phyloP scores from a whole-genome alignment of 2,113 vertebrate genomes.

The Trematocara marginatum region DNA sequence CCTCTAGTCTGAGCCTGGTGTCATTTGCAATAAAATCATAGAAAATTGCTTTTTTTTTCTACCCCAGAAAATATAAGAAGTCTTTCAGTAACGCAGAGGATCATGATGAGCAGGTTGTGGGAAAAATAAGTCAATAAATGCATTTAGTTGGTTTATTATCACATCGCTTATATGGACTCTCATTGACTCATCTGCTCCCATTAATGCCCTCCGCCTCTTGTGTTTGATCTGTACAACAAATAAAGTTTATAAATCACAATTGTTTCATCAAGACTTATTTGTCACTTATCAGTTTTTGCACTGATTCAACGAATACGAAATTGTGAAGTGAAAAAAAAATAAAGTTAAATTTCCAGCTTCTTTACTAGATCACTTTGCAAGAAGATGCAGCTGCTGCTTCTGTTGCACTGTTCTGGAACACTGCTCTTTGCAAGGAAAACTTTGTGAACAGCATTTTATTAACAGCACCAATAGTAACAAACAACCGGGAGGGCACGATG shows the following conservation, averaged over 20 bases:
- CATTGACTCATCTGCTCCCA: neutral
- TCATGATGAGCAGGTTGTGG: neutral
- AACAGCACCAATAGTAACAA: neutral
- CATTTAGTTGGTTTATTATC: neutral
- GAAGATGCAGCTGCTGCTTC: neutral
- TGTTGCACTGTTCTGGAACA: neutral
- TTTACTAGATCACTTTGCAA: neutral
- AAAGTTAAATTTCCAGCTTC: neutral
- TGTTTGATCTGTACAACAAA: neutral
- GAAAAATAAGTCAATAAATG: neutral
- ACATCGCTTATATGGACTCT: neutral
- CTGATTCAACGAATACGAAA: neutral
- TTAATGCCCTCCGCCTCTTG: neutral
- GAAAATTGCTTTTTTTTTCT: neutral
- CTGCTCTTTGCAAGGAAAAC: neutral
- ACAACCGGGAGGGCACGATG: neutral
- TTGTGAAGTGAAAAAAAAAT: neutral
- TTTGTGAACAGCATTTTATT: neutral
- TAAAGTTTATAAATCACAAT: neutral
- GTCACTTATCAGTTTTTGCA: neutral
- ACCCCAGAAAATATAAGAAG: neutral
- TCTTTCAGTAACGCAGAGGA: neutral
- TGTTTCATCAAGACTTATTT: neutral
- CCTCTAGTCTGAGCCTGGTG: neutral
- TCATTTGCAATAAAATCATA: neutral